Evolutionary conservation across 2,888 invertebrate genomes (phyloP).

Genomic region (Pemphredon lugubris): DNA sequence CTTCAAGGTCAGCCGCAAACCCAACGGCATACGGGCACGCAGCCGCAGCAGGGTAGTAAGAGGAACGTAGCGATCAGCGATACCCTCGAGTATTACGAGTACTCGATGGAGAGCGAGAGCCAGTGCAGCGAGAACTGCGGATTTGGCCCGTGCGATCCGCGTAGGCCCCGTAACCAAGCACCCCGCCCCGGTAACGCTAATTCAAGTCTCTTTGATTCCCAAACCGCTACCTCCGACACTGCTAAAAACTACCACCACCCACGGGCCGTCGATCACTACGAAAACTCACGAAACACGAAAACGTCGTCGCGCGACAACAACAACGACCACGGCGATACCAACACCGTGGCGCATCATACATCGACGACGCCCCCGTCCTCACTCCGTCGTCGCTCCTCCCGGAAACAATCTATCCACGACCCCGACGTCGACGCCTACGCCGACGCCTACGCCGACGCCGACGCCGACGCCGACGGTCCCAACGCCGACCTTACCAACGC

Average conservation of each 20-base stretch:
- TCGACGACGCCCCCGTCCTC: conserved; percentile 62
- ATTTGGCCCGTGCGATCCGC: conserved; percentile 81
- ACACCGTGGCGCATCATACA: conserved; percentile 49
- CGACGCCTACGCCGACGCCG: too few species aligned
- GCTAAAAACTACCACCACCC: conserved; percentile 79
- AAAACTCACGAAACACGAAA: conserved; percentile 70
- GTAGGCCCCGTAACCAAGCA: conserved; percentile 81
- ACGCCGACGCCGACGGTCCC: conserved; percentile 42
- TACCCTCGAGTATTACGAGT: conserved; percentile 80
- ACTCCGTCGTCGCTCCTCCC: conserved; percentile 62
- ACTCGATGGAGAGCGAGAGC: conserved; percentile 81
- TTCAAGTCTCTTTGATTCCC: conserved; percentile 81
- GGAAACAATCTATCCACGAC: conserved; percentile 61
- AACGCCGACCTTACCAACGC: conserved; percentile 36
- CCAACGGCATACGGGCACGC: conserved; percentile 63
- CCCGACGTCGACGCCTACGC: conserved; percentile 39
- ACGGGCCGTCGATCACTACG: conserved; percentile 76
- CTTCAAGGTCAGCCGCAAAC: conserved; percentile 65
- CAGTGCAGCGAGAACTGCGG: conserved; percentile 81
- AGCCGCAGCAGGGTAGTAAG: conserved; percentile 77
- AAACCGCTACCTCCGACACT: conserved; percentile 81
- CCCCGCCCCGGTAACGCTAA: conserved; percentile 81
- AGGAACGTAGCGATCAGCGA: conserved; percentile 81
- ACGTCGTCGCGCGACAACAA: conserved; percentile 57
- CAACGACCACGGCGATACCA: conserved; percentile 33